A percentile compares a stretch with the other conserved stretches of the same genome.
phyloP scores from a whole-genome alignment of 1,140 invertebrate species.

The Odontomachus brunneus region DNA sequence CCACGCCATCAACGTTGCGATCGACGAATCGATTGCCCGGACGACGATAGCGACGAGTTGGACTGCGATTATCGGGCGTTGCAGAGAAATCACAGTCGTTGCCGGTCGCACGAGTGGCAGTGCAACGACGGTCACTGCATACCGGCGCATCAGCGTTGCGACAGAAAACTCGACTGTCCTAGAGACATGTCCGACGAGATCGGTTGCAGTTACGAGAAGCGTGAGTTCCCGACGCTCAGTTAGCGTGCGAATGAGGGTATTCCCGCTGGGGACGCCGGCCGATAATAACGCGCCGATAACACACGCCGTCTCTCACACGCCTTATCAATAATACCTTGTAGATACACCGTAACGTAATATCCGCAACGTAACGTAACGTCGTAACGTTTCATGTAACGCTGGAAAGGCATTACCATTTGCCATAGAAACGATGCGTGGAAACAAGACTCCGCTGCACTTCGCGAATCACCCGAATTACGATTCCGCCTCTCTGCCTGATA shows the following conservation, averaged over 20 bases:
- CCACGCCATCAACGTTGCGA: slow-evolving; percentile 86
- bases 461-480: slow-evolving; percentile 21
- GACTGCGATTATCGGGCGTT: slow-evolving; percentile 48
- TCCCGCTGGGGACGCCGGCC: not conserved
- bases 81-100: slow-evolving; percentile 62
- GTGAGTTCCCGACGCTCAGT: slow-evolving; percentile 68
- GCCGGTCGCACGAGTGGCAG: slow-evolving; percentile 84
- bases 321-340: slow-evolving; percentile 57
- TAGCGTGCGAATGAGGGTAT: not conserved
- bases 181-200: slow-evolving; percentile 89
- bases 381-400: slow-evolving; percentile 40
- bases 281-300: slow-evolving; percentile 22
- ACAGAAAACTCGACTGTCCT: slow-evolving; percentile 88
- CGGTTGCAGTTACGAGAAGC: slow-evolving; percentile 84
- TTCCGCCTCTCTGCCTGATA: not conserved
- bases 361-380: slow-evolving; percentile 25
- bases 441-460: slow-evolving; percentile 25
- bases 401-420: slow-evolving; percentile 23
- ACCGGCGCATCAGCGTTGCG: slow-evolving; percentile 85
- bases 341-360: slow-evolving; percentile 32
- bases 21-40: slow-evolving; percentile 88
- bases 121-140: slow-evolving; percentile 90
- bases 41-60: slow-evolving; percentile 84
- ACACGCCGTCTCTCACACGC: slow-evolving; percentile 4
- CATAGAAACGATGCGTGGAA: not conserved